A percentile compares a stretch with the other conserved stretches of the same genome.
These are phyloP conservation scores for Agrotis puta DNA, from an alignment of 2,888 invertebrate genomes.

Conservation along the genomic window DNA sequence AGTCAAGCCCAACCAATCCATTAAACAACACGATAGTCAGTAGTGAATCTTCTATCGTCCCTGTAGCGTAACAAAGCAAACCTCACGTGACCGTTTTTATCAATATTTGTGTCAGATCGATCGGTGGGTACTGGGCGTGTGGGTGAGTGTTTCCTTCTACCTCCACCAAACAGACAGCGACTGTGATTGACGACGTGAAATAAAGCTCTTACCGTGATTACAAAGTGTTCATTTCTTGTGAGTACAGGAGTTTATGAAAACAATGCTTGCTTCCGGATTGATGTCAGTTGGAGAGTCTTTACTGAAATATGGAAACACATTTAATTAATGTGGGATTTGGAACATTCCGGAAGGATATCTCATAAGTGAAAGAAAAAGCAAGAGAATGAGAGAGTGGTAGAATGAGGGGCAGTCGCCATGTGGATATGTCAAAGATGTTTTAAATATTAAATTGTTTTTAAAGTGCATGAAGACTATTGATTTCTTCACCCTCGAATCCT, in stretches of 20 bases:
- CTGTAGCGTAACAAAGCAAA: constrained; percentile 3
- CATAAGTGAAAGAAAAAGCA: too few relatives aligned
- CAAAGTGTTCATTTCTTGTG: background rate
- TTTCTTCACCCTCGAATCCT: too few relatives aligned
- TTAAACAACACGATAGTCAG: too few relatives aligned
- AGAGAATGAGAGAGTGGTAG: too few relatives aligned
- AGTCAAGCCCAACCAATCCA: too few relatives aligned
- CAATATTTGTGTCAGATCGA: constrained; percentile 60
- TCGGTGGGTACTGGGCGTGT: constrained; percentile 27
- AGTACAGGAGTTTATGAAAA: background rate
- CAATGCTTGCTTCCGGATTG: background rate
- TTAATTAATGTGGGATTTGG: too few relatives aligned
- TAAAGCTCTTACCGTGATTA: constrained; percentile 25
- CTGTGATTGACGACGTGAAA: constrained; percentile 39
- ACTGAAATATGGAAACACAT: background rate
- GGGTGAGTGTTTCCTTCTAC: constrained; percentile 12
- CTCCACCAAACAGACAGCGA: background rate
- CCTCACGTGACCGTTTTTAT: constrained; percentile 47
- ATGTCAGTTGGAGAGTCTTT: background rate
- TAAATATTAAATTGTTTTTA: too few relatives aligned
- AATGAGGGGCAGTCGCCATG: too few relatives aligned
- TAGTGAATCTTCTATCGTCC: constrained; percentile 20
- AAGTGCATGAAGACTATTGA: too few relatives aligned
- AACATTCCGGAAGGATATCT: too few relatives aligned
- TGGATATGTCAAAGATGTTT: too few relatives aligned